Evolutionary conservation across 1,140 invertebrate genomes (phyloP), one percentile per base, ranked within the genome.

Genomic region (Lepidurus apus): DNA sequence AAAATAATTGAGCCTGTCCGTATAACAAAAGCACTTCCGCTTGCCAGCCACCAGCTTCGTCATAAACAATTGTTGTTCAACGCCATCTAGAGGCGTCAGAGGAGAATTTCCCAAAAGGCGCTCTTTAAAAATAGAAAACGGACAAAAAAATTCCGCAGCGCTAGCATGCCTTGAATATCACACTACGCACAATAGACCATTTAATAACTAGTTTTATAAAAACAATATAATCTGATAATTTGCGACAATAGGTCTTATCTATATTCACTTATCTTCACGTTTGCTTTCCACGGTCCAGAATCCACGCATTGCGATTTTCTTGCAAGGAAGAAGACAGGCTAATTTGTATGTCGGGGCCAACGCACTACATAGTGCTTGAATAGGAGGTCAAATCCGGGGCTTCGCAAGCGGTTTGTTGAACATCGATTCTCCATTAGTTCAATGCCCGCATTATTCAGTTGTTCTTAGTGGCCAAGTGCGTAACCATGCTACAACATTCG

Each of bases 1-100:
- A 65, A 65, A 65, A 65, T 65, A 65, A 65, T 65, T 65, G 53
- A 65, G 21, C 53, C 13, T 65, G 53, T 65, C 53, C 21, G 53
- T 65, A 65, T 34, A 34, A 34, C 53, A 65, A 65, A 65, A 65
- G 53, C n/a, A 21, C 53, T 65, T 65, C 53, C 53, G 53, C 53
- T 65, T n/a, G 13, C 53, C 21, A 65, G 53, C 53, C 13, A 17
- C 53, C 13, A 65, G 53, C 53, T 65, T 65, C 53, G 53, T 65
- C 53, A 9, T 65, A 65, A 65, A 65, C 53, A 65, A 65, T n/a
- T 17, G 9, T 21, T 17, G 21, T 7, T 65, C 13, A 11, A 21
- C 53, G 53, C 53, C 53, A 65, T 17, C 53, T 65, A 21, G 53
- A 21, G 53, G n/a, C 13, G 10, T 5, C 6, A 17, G 21, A 13